These are phyloP conservation scores for Corythoichthys intestinalis DNA, from an alignment of 2,113 vertebrate species.

Conservation along the genomic window DNA sequence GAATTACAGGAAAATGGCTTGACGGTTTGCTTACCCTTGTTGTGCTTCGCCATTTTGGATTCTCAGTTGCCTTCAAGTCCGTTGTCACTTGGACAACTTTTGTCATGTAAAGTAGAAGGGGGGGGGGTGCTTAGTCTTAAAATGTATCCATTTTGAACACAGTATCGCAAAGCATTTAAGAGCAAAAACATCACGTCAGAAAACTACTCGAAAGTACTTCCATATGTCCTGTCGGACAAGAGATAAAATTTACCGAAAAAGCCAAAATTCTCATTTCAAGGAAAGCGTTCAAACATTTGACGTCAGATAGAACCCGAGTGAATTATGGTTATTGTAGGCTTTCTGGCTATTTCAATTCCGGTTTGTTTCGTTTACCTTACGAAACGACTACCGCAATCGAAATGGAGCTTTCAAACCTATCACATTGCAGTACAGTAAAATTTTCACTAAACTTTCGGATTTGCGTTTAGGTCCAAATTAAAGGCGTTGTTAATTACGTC, in stretches of 20 bases:
- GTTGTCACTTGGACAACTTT: conserved; percentile 34
- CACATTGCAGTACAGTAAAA: background rate
- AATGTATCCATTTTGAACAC: background rate
- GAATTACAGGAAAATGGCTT: background rate
- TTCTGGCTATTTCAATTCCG: background rate
- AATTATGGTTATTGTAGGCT: conserved; percentile 5
- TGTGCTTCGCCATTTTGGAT: conserved; percentile 74
- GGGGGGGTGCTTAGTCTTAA: background rate
- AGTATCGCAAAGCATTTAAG: background rate
- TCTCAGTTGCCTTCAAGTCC: conserved; percentile 38
- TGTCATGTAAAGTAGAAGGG: background rate
- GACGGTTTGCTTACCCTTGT: conserved; percentile 65
- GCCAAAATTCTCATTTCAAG: background rate
- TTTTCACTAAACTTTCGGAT: no score
- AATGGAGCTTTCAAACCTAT: background rate
- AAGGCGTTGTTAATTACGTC: background rate
- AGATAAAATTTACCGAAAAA: background rate
- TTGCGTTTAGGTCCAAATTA: background rate
- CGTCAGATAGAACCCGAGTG: background rate
- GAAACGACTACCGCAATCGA: background rate
- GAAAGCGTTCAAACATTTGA: background rate
- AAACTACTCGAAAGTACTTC: background rate
- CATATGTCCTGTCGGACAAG: background rate
- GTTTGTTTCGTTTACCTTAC: background rate
- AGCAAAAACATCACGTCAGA: background rate